These are phyloP conservation scores for Trinectes maculatus DNA, from an alignment of 2,113 vertebrate genomes.

Conservation along the genomic window DNA sequence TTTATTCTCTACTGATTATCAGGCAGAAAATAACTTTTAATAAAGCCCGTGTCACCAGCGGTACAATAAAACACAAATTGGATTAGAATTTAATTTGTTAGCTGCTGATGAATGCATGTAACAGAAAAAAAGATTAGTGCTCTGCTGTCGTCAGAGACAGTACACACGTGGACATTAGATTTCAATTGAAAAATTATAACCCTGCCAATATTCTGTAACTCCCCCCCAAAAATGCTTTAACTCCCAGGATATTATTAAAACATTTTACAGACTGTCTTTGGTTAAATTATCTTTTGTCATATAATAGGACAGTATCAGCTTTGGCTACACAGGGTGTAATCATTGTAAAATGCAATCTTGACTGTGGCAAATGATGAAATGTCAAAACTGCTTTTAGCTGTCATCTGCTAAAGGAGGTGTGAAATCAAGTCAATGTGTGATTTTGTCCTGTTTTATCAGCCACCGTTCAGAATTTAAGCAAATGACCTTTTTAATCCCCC, in stretches of 20 bases:
- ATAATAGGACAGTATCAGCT: slow-evolving; percentile 23
- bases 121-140: not conserved
- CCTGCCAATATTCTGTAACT: not conserved
- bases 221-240: not conserved
- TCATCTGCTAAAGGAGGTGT: slow-evolving; percentile 48
- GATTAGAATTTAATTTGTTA: slow-evolving; percentile 5
- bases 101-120: slow-evolving; percentile 1
- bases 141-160: not conserved
- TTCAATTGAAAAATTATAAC: not conserved
- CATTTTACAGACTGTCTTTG: slow-evolving; percentile 1
- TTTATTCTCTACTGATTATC: slow-evolving; percentile 42
- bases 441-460: slow-evolving; percentile 37
- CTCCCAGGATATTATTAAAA: slow-evolving; percentile 21
- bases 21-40: slow-evolving; percentile 16
- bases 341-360: slow-evolving; percentile 44
- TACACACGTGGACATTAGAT: not conserved
- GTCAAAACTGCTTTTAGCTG: slow-evolving; percentile 39
- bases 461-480: slow-evolving; percentile 3
- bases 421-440: slow-evolving; percentile 50
- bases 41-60: not conserved
- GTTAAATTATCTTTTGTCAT: slow-evolving; percentile 45
- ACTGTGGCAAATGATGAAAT: slow-evolving; percentile 30
- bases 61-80: slow-evolving; percentile 8
- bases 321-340: slow-evolving; percentile 34
- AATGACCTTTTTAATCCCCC: slow-evolving; percentile 19